Base-by-base conservation (phyloP, 2,113 vertebrate genomes). In the Varanus salvator region DNA sequence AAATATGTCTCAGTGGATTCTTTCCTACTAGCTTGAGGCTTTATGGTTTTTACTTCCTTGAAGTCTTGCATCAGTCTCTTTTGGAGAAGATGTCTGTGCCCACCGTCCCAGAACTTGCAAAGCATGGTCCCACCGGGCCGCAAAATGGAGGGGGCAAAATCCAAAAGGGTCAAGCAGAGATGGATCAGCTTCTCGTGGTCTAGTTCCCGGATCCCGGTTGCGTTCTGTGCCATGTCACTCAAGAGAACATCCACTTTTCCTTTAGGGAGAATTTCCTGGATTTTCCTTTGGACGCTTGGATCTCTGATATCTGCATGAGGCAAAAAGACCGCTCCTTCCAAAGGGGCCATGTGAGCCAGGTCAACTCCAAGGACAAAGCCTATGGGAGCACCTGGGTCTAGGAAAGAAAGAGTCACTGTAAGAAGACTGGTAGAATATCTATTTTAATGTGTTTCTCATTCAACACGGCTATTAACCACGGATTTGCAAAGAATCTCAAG, bases 161-260 rank as follows among this genome's bases (percentile, higher is more conserved):
- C 97, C 89, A 98, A 87, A 68, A 99, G 94, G 48, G 97, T 94
- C 27, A 98, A 90, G 90, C 98, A 99, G 90, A 98, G 96, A 6
- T 1, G 80, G 76, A 98, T 93, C 80, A 99, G 95, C 81, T 93
- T 98, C 91, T 98, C 98, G 0, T 99, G 98, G 95, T 99, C 99
- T 85, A 99, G 97, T 6, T 98, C 98, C 48, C 93, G 97, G 86
- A 99, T 96, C 34, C 99, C 99, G 0, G 98, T 98, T 3, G 99
- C 98, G 0, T 99, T 99, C 69, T 99, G 99, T 0, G 99, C 99
- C 98, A 99, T 98, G 94, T 99, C 99, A 0, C 98, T 99, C 91
- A 99, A 95, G 94, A 99, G 97, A 93, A 99, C 97, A 3, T 99
- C 98, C 50, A 96, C 98, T 88, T 80, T 96, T 44, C 95, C 96